phyloP scores from a whole-genome alignment of 2,888 invertebrate genomes.

The Cephus sareptanus region DNA sequence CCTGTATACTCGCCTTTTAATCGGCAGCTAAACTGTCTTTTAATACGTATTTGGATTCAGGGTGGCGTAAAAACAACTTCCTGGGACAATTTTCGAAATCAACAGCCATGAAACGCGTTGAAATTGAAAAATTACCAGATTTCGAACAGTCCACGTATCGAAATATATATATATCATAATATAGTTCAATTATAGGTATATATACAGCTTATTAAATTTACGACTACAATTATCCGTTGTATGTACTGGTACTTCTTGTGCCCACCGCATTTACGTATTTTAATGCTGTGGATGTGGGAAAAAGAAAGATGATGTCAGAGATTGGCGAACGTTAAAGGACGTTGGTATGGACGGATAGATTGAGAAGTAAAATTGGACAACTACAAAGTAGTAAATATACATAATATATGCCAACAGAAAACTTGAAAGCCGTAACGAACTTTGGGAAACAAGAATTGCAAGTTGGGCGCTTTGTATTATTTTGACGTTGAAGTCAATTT shows the following conservation, averaged over 20 bases:
- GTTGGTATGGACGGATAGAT: background rate
- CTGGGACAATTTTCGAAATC: slow-evolving; percentile 36
- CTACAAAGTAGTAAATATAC: background rate
- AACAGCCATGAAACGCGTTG: slow-evolving; percentile 41
- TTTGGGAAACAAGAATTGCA: slow-evolving; percentile 16
- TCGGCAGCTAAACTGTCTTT: slow-evolving; percentile 5
- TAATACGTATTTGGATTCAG: slow-evolving; percentile 9
- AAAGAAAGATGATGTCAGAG: background rate
- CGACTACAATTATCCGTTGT: background rate
- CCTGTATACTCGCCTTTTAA: background rate
- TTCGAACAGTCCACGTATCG: background rate
- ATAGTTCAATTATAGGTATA: background rate
- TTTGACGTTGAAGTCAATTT: slow-evolving; percentile 57
- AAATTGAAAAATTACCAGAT: slow-evolving; percentile 22
- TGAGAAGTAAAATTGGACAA: background rate
- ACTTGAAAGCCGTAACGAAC: slow-evolving; percentile 37
- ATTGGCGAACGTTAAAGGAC: background rate
- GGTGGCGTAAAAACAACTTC: slow-evolving; percentile 23
- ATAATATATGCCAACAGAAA: background rate
- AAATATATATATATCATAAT: background rate
- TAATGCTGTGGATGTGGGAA: background rate
- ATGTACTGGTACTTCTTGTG: background rate
- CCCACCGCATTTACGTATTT: background rate
- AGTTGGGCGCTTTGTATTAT: slow-evolving; percentile 25
- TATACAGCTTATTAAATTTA: background rate